These are phyloP conservation scores for Prinia subflava DNA, from an alignment of 2,113 vertebrate genomes.

Conservation along the genomic window DNA sequence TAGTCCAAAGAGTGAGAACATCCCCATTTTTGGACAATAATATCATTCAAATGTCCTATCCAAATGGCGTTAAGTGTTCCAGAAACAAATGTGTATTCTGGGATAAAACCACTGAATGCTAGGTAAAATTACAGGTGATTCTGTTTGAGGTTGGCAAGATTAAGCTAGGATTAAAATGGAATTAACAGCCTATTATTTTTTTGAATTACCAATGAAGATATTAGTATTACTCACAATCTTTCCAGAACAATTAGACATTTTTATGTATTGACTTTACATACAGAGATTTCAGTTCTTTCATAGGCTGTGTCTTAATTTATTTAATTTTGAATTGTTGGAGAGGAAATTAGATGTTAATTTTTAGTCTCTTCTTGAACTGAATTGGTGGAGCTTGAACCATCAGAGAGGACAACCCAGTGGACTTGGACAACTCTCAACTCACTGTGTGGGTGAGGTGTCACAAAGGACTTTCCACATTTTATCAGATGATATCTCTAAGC, in stretches of 20 bases:
- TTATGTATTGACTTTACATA: background rate
- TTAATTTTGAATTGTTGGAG: background rate
- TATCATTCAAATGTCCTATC: conserved; percentile 52
- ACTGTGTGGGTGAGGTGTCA: background rate
- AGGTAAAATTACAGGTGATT: conserved; percentile 53
- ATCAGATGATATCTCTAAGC: background rate
- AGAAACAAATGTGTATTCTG: conserved; percentile 31
- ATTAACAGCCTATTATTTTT: background rate
- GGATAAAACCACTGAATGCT: background rate
- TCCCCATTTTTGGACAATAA: conserved; percentile 58
- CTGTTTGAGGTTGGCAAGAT: background rate
- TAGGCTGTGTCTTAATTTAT: background rate
- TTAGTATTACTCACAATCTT: background rate
- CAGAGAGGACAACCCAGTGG: background rate
- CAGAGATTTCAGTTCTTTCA: background rate
- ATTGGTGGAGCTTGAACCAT: background rate
- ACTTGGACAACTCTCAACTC: background rate
- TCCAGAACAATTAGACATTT: background rate
- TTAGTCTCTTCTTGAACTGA: background rate
- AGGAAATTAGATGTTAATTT: background rate
- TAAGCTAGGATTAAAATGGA: background rate
- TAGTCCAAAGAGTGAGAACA: conserved; percentile 61
- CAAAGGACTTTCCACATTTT: background rate
- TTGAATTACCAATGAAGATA: background rate
- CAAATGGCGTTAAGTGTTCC: conserved; percentile 53